Conservation (phyloP, 2,113 vertebrate species). For the Geococcyx californianus region DNA sequence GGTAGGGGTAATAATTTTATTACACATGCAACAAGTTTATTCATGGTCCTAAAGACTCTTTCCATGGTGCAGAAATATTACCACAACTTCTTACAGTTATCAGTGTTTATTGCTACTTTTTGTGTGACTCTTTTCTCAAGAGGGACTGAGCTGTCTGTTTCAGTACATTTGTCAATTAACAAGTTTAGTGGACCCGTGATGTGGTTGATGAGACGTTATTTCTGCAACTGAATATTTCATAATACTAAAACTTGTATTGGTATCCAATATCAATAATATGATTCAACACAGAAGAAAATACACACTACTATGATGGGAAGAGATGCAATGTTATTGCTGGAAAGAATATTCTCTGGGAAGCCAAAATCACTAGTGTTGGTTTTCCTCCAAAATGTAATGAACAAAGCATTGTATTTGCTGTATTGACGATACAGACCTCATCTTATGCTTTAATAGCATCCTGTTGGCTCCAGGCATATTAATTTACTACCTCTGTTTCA, state of each 20-base stretch:
- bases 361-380: background rate
- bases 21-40: background rate
- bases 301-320: background rate
- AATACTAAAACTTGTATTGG: background rate
- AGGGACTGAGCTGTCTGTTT: background rate
- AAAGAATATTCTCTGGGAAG: background rate
- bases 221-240: background rate
- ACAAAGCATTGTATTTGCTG: background rate
- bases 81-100: background rate
- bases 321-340: background rate
- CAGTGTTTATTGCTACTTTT: background rate
- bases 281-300: background rate
- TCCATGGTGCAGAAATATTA: background rate
- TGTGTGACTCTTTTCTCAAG: background rate
- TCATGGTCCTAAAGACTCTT: background rate
- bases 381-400: background rate
- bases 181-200: background rate
- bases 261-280: background rate
- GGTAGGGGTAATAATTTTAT: background rate
- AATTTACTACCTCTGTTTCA: background rate
- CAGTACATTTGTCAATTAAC: background rate
- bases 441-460: background rate
- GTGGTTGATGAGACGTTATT: background rate
- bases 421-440: background rate
- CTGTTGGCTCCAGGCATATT: background rate